Evolutionary conservation across 2,888 invertebrate genomes (phyloP), one percentile per base, ranked within the genome.

Genomic region (Dolomedes plantarius): DNA sequence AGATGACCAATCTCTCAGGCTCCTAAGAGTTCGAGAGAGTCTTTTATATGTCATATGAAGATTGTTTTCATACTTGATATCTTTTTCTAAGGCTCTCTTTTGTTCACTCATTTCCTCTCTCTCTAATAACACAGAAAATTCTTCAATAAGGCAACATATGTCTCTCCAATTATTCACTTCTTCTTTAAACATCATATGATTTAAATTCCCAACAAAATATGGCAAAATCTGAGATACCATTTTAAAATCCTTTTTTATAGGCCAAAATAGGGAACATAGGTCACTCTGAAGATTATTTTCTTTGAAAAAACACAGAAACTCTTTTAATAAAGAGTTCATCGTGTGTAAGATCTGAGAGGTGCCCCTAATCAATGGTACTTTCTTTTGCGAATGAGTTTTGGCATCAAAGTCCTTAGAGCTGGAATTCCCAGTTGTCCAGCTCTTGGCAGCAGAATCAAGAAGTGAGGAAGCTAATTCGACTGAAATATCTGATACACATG

Each of bases 11-110:
- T 75, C 71, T 27, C 67, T 79, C 11, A 75, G 28, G 19, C 39
- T 73, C 65, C 74, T 50, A 29, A 80, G 65, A 65, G 68, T 31
- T 29, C 72, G 75, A 13, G 78, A 65, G n/a, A 87, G 67, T 62
- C 76, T 83, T 39, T 83, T 79, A 36, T 77, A 87, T 23, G 79
- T 41, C 50, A 77, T 71, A 39, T 87, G 87, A 0, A 87, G 28
- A 41, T 83, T 74, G 62, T 87, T 87, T 72, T 79, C 78, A 9
- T 31, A 50, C 3, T 29, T 46, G 56, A 75, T 68, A 41, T 80
- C 78, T 39, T 75, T 86, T 3, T 56, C n/a, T 16, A 23, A 32
- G 5, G 27, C 50, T 7, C 73, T 68, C 28, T n/a, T 41, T 72
- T 19, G 36, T 16, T 64, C 72, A 56, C 68, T 68, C 0, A 2